Percentiles rank a stretch among this genome's conserved stretches.
These are phyloP conservation scores for Arothron firmamentum DNA, from an alignment of 2,113 vertebrate species.

Conservation along the genomic window DNA sequence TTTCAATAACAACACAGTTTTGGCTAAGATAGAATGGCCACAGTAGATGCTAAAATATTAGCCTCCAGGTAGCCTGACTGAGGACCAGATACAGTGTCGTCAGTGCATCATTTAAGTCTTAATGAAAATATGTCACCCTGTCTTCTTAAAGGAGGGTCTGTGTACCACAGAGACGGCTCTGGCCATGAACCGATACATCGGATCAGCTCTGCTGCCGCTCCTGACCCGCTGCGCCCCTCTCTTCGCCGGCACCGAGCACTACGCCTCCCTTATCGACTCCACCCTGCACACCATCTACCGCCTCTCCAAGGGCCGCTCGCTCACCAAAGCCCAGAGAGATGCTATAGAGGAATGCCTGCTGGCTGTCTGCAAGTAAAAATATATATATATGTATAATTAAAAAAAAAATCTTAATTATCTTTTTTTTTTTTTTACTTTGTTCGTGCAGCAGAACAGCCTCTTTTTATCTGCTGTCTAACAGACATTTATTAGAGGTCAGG, in stretches of 20 bases:
- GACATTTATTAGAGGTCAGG: background rate
- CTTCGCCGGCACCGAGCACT: conserved; percentile 91
- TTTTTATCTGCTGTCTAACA: conserved; percentile 9
- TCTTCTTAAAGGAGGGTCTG: conserved; percentile 80
- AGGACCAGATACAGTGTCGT: background rate
- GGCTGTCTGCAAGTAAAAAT: conserved; percentile 86
- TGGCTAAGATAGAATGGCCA: background rate
- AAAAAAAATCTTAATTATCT: background rate
- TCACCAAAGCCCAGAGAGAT: conserved; percentile 96
- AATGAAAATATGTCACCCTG: background rate
- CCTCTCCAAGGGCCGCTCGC: conserved; percentile 92
- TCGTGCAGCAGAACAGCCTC: no score
- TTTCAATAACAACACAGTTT: no score
- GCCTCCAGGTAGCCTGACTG: background rate
- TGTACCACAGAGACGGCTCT: conserved; percentile 93
- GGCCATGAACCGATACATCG: conserved; percentile 92
- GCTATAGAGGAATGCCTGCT: conserved; percentile 97
- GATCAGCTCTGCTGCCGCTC: conserved; percentile 90
- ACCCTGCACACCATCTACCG: conserved; percentile 94
- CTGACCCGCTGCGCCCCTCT: conserved; percentile 93
- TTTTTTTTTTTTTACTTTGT: background rate
- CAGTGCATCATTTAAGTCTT: background rate
- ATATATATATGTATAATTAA: background rate
- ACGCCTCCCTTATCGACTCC: conserved; percentile 87
- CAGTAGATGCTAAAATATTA: background rate